Evolutionary conservation across 1,140 invertebrate genomes (phyloP).

Genomic region (Ceratosolen fusciceps): DNA sequence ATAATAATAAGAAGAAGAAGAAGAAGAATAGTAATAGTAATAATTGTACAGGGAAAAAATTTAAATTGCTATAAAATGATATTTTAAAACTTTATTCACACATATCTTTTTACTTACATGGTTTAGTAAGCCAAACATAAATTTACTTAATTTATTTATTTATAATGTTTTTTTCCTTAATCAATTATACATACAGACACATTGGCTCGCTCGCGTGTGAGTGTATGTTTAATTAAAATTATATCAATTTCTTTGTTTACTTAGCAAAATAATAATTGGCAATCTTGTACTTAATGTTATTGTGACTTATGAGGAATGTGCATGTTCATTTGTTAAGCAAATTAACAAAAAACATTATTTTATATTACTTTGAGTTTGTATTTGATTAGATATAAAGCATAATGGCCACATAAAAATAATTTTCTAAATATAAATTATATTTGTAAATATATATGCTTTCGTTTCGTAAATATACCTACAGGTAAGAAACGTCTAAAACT

Average conservation of each 20-base stretch:
- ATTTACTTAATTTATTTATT: constrained; percentile 64
- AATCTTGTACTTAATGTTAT: constrained; percentile 68
- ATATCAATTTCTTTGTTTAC: constrained; percentile 39
- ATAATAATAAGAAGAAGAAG: too few relatives aligned
- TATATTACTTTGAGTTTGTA: constrained; percentile 8
- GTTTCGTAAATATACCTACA: neutral
- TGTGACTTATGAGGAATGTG: constrained; percentile 67
- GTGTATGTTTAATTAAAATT: constrained; percentile 39
- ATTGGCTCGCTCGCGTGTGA: constrained; percentile 23
- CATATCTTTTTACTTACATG: constrained; percentile 71
- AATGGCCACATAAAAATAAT: constrained; percentile 29
- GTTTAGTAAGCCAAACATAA: constrained; percentile 71
- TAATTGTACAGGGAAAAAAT: constrained; percentile 54
- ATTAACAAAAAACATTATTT: constrained; percentile 47
- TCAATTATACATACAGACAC: constrained; percentile 42
- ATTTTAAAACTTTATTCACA: constrained; percentile 73
- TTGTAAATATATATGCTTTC: constrained; percentile 7
- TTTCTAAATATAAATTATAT: constrained; percentile 21
- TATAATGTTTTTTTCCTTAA: constrained; percentile 52
- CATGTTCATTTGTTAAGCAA: constrained; percentile 58
- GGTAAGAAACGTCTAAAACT: neutral
- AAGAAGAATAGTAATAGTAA: too few relatives aligned
- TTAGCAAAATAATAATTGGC: constrained; percentile 64
- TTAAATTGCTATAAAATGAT: constrained; percentile 57
- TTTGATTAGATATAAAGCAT: constrained; percentile 36